Conservation (phyloP, 35 echinoderm and acorn worm species). For the Ptychodera flava region DNA sequence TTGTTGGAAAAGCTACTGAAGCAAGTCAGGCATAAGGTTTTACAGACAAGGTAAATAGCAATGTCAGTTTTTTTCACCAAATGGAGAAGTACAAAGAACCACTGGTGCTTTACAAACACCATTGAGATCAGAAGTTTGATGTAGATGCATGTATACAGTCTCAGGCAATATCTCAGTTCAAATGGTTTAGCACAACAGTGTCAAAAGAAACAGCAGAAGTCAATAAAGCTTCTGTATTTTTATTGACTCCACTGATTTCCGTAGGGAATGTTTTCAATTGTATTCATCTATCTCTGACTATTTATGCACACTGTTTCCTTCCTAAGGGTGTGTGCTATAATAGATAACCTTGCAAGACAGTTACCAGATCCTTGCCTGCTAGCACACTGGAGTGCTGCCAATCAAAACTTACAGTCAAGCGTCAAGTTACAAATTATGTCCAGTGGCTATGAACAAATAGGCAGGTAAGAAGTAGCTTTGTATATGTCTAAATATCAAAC, state of each 20-base stretch:
- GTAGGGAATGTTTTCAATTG: no score
- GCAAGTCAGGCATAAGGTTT: conserved; percentile 83
- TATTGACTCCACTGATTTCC: no score
- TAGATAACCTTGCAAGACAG: conserved; percentile 58
- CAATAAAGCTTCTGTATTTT: background rate
- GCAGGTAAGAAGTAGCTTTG: conserved; percentile 73
- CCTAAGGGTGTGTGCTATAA: conserved; percentile 59
- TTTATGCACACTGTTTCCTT: background rate
- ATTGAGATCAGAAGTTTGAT: background rate
- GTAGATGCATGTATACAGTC: background rate
- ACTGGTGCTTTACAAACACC: background rate
- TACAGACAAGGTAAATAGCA: conserved; percentile 67
- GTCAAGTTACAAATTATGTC: conserved; percentile 80
- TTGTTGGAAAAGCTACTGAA: conserved; percentile 87
- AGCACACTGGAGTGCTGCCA: conserved; percentile 76
- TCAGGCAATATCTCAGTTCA: background rate
- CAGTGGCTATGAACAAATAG: conserved; percentile 71
- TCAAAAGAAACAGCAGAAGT: background rate
- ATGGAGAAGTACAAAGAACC: background rate
- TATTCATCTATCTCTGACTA: no score
- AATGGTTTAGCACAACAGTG: background rate
- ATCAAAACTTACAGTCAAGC: conserved; percentile 68
- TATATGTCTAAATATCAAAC: no score
- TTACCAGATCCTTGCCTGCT: conserved; percentile 57
- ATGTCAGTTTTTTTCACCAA: background rate